Evolutionary conservation across 2,888 invertebrate genomes (phyloP), one percentile per base, ranked within the genome.

Genomic region (Arctia plantaginis): DNA sequence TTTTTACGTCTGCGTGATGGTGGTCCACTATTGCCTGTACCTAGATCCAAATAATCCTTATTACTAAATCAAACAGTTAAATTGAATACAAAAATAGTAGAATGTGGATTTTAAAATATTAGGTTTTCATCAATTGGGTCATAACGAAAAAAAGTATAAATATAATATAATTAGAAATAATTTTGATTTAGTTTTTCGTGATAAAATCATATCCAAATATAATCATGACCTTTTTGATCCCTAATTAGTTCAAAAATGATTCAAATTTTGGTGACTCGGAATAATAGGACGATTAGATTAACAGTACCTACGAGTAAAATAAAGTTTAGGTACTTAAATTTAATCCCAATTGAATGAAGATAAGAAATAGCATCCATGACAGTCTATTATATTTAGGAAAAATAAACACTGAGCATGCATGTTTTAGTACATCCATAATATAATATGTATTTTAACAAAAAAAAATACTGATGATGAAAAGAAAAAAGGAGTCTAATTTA

Each of bases 1-100:
- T 97, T 94, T 98, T 98, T 81, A 97, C 96, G 88, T 97, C 97
- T 81, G 97, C 97, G 90, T 98, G 98, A 91, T 98, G 98, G 90
- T 98, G 98, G 93, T 99, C 99, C 80, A 99, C 98, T 87, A 99
- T 99, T 71, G 98, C 97, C 96, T 99, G 99, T 71, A 99, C 98
- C 99, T 99, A 95, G 79, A 72, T 47, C 12, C 55, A 69, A 59
- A 47, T 51, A 27, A 41, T 67, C 30, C 13, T 67, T 67, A 33
- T 47, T 23, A 67, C 3, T 67, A 47, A 23, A 30, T 27, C 27
- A 67, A 23, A 30, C 44, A 33, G 67, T 67, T 20, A 13, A 27
- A 15, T 41, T 18, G 30, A 30, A 3, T 20, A 67, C 27, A 27
- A 44, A 15, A 66, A n/a, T 51, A 23, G 23, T 51, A 51, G 51